phyloP scores from a whole-genome alignment of 2,113 vertebrate species.

The Semicossyphus pulcher region DNA sequence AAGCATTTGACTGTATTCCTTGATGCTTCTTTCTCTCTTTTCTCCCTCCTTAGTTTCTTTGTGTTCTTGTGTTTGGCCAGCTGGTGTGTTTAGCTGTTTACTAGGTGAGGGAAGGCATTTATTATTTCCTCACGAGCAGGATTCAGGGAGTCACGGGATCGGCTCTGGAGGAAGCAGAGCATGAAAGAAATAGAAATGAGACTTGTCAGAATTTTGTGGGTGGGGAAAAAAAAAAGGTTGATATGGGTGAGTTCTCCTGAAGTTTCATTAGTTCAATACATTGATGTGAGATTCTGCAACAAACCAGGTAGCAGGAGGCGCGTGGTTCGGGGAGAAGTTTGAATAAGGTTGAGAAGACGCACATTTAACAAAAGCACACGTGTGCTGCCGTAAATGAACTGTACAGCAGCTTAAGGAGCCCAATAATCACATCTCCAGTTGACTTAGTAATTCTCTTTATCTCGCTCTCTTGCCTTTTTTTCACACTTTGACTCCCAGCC shows the following conservation, averaged over 20 bases:
- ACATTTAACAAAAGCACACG: neutral
- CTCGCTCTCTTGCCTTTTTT: slow-evolving; percentile 14
- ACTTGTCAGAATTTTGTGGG: slow-evolving; percentile 19
- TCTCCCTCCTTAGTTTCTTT: neutral
- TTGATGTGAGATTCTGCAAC: slow-evolving; percentile 10
- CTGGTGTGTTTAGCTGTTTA: neutral
- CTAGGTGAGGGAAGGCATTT: slow-evolving; percentile 11
- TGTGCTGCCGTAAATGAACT: too few relatives aligned
- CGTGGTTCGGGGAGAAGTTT: neutral
- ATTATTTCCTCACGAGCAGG: slow-evolving; percentile 15
- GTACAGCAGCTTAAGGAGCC: neutral
- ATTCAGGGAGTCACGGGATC: slow-evolving; percentile 10
- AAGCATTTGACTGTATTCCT: neutral
- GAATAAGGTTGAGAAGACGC: neutral
- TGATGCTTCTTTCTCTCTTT: neutral
- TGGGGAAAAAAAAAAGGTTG: neutral
- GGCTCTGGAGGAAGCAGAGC: slow-evolving; percentile 9
- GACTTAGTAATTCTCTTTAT: slow-evolving; percentile 10
- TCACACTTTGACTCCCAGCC: slow-evolving; percentile 29
- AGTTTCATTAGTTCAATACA: slow-evolving; percentile 16
- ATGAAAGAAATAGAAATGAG: slow-evolving; percentile 26
- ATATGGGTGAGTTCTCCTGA: neutral
- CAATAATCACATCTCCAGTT: neutral
- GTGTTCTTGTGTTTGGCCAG: neutral
- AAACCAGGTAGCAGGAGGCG: slow-evolving; percentile 2